Evolutionary conservation across 1,140 invertebrate genomes (phyloP), one percentile per base, ranked within the genome.

Genomic region (Rhizoglyphus robini): DNA sequence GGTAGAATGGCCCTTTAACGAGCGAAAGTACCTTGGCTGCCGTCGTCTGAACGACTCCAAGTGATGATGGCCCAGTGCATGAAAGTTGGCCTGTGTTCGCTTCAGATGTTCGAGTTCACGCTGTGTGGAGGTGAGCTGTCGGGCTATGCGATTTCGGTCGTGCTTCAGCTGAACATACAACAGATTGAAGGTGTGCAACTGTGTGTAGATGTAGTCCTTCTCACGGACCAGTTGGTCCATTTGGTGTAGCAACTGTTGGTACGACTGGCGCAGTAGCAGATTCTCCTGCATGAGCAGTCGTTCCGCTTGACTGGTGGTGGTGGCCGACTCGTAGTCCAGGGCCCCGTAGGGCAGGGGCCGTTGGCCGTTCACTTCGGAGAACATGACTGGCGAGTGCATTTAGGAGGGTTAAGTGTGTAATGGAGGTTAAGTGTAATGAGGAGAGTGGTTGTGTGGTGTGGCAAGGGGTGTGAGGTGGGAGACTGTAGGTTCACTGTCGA

Each of bases 51-150:
- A 41, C 36, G 36, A 41, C 8, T 41, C 36, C 8, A 11, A 41
- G 18, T 41, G 8, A 41, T 41, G 36, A 41, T 41, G 36, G 8
- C 36, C 36, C 36, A 41, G 18, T 41, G 36, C 36, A 11, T 41
- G 8, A 41, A 41, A 41, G 8, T 8, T 41, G 18, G 36, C 36
- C 18, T 41, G 36, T 41, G 36, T 11, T 11, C 58, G 58, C 29
- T 60, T 60, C 15, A 29, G 30, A 46, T 60, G 30, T 46, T 60
- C 58, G 1, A 60, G 15, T 23, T 60, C 58, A 38, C 58, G 58
- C 36, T 60, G 58, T n/a, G 2, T 60, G n/a, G 58, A 32, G 13
- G 58, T 32, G 3, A 60, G 29, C 36, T 29, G 27, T 60, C 58
- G 3, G n/a, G 58, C 15, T 20, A 60, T 13, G 2, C 58, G 2